Conservation (phyloP, 2,888 invertebrate genomes). For the Ptychoptera albimana region DNA sequence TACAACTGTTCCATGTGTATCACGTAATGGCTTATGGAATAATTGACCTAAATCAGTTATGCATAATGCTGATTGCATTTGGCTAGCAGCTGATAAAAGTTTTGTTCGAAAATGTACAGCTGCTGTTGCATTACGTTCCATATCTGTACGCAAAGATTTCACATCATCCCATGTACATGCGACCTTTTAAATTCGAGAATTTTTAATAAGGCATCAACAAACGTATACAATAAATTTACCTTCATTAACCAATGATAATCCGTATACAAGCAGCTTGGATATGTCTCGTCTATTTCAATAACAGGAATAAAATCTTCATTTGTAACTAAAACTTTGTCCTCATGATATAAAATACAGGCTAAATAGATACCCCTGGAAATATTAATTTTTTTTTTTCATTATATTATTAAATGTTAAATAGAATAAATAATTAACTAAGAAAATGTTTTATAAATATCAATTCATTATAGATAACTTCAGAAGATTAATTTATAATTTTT, state of each 20-base stretch:
- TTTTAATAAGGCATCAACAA: not conserved
- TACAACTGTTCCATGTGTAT: constrained; percentile 80
- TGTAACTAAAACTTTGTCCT: constrained; percentile 89
- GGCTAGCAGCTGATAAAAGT: constrained; percentile 77
- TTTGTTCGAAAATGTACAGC: constrained; percentile 85
- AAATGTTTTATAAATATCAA: not conserved
- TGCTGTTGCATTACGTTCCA: constrained; percentile 86
- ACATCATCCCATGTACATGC: constrained; percentile 96
- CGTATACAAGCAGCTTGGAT: constrained; percentile 75
- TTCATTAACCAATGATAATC: constrained; percentile 99
- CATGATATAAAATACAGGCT: constrained; percentile 84
- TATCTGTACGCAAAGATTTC: constrained; percentile 75
- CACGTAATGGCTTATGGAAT: constrained; percentile 78
- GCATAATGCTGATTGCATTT: constrained; percentile 83
- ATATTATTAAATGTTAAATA: too few species aligned
- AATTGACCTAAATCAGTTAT: constrained; percentile 89
- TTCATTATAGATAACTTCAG: too few species aligned
- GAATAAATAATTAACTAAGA: too few species aligned
- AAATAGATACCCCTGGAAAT: constrained; percentile 76
- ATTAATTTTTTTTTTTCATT: too few species aligned
- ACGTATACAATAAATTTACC: constrained; percentile 29
- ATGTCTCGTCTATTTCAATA: constrained; percentile 92
- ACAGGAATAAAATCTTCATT: constrained; percentile 95
- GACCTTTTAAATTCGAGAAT: constrained; percentile 39
- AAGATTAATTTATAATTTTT: too few species aligned